Evolutionary conservation across 2,113 vertebrate genomes (phyloP).

Genomic region (Lontra canadensis): DNA sequence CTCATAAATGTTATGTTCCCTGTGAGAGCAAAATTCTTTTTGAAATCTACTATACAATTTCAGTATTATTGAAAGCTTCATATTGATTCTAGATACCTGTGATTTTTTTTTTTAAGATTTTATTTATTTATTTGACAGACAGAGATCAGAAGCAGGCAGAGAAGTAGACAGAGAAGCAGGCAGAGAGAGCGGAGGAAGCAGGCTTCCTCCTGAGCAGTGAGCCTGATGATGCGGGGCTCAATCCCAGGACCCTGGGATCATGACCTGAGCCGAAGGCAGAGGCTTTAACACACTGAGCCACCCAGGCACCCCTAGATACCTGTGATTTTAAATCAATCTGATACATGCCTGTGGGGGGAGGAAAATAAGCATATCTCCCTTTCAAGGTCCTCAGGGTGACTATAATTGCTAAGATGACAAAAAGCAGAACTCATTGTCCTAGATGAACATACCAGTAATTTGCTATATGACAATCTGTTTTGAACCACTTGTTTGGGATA

Average conservation of each 20-base stretch:
- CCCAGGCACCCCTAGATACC: neutral
- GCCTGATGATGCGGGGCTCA: too few species aligned
- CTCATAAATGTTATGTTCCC: neutral
- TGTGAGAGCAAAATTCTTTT: neutral
- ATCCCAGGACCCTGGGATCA: too few species aligned
- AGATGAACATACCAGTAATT: neutral
- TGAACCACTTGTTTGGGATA: neutral
- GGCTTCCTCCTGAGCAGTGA: too few species aligned
- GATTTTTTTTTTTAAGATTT: neutral
- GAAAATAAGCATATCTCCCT: neutral
- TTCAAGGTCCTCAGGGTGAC: neutral
- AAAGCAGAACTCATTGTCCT: neutral
- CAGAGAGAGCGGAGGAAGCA: too few species aligned
- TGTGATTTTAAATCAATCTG: neutral
- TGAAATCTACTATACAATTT: neutral
- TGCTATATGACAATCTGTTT: neutral
- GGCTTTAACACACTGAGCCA: too few species aligned
- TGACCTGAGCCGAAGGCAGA: too few species aligned
- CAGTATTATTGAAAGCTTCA: neutral
- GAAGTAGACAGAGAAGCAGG: too few species aligned
- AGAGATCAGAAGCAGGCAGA: too few species aligned
- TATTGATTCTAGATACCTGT: neutral
- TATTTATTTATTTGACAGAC: too few species aligned
- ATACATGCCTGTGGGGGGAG: neutral
- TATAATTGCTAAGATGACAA: neutral